These are phyloP conservation scores for Pollenia griseotomentosa DNA, from an alignment of 2,888 invertebrate genomes.

Conservation along the genomic window DNA sequence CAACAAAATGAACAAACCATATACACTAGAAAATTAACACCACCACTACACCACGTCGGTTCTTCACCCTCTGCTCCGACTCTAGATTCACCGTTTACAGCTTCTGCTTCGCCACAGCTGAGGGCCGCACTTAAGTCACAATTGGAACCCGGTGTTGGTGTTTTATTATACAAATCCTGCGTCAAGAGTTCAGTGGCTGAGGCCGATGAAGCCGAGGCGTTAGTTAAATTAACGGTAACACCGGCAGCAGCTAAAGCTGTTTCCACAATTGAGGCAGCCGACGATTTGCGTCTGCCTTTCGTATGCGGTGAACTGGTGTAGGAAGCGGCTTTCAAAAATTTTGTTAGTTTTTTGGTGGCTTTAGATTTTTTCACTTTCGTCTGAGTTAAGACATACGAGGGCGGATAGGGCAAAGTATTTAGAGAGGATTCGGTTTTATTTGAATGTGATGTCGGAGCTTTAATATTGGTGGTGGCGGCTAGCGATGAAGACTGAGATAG, in stretches of 20 bases:
- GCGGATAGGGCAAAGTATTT: slow-evolving; percentile 34
- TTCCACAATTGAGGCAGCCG: slow-evolving; percentile 78
- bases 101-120: slow-evolving; percentile 44
- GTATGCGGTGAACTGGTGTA: slow-evolving; percentile 66
- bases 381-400: slow-evolving; percentile 49
- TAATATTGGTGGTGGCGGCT: slow-evolving; percentile 41
- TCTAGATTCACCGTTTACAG: slow-evolving; percentile 32
- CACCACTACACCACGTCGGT: slow-evolving; percentile 80
- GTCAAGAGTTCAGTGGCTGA: slow-evolving; percentile 69
- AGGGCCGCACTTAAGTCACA: slow-evolving; percentile 71
- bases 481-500: slow-evolving; percentile 59
- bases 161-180: slow-evolving; percentile 67
- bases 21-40: slow-evolving; percentile 82
- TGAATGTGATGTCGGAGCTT: neutral
- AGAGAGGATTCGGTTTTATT: slow-evolving; percentile 55
- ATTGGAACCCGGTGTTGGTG: slow-evolving; percentile 68
- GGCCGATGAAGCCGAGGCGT: slow-evolving; percentile 70
- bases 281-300: slow-evolving; percentile 77
- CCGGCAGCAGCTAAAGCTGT: slow-evolving; percentile 77
- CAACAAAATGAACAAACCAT: slow-evolving; percentile 83
- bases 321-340: slow-evolving; percentile 62
- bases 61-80: slow-evolving; percentile 39
- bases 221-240: slow-evolving; percentile 68
- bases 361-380: slow-evolving; percentile 71
- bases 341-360: slow-evolving; percentile 59